Evolutionary conservation across 2,113 vertebrate genomes (phyloP), one percentile per base, ranked within the genome.

Genomic region (Passer montanus): DNA sequence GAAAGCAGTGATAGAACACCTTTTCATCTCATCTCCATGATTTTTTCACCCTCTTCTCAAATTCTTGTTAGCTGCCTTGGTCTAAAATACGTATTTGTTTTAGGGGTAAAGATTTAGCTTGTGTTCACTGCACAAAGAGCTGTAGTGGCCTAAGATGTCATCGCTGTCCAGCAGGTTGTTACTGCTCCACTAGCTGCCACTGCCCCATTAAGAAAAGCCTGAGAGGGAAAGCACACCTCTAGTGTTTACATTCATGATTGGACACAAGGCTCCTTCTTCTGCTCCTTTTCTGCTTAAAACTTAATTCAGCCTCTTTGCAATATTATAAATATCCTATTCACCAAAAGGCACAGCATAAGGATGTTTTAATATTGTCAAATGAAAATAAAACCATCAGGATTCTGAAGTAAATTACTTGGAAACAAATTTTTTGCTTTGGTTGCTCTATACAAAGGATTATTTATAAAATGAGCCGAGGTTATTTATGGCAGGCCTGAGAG

Each of bases 361-460:
- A 67, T 3, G 20, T 64, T 84, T 94, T 94, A 74, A 44, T 74
- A 59, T 7, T 79, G 49, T 53, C 53, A 89, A 64, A 60, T 44
- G 13, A 64, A 91, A 90, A 87, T 56, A 78, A 73, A 53, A 77
- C 8, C 22, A 49, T 64, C 20, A 26, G 37, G 35, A 84, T 89
- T 84, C 78, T 60, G 56, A 91, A 82, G 68, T 17, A 87, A 85
- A 87, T 84, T 75, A 59, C 33, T 87, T 69, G n/a, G 56, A 87
- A 94, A 87, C 8, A 44, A 78, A 2, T 59, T 8, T 33, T 74
- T 89, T 82, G 47, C 37, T 93, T 87, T 84, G 22, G 16, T 81
- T 94, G 58, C 33, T n/a, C 11, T 70, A 16, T 55, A 70, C 6
- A 67, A 93, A 70, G 24, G 13, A 22, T 68, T 13, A 1, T 72